A percentile compares a stretch with the other conserved stretches of the same genome.
Conservation (phyloP, 2,888 invertebrate genomes). For the Imbricaverruca yamaguchii region DNA sequence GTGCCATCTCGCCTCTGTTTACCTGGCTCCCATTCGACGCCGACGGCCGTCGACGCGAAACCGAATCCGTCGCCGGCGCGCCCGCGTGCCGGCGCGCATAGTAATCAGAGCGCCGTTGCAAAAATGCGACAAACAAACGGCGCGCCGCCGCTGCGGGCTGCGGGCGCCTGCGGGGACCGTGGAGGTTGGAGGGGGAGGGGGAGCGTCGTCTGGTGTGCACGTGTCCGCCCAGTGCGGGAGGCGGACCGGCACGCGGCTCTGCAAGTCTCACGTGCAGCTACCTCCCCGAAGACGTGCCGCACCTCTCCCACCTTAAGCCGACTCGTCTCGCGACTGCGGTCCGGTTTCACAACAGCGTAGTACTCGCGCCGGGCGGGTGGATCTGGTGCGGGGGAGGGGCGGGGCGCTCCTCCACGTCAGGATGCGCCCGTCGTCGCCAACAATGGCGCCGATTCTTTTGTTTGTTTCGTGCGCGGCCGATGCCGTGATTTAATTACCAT, state of each 20-base stretch:
- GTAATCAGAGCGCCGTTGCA: conserved; percentile 8
- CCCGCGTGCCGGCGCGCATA: not conserved
- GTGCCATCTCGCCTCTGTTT: conserved; percentile 10
- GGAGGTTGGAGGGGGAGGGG: not conserved
- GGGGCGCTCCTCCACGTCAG: not conserved
- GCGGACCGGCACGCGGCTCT: not conserved
- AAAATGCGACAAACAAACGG: conserved; percentile 9
- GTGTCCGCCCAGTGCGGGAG: not conserved
- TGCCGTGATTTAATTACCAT: conserved; percentile 16
- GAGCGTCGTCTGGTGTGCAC: not conserved
- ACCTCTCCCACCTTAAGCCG: not conserved
- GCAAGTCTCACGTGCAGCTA: not conserved
- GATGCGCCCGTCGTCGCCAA: not conserved
- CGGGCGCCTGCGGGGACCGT: not conserved
- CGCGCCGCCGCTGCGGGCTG: not conserved
- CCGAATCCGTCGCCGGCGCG: not conserved
- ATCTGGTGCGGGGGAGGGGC: not conserved
- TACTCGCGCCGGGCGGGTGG: not conserved
- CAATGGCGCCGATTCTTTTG: conserved; percentile 11
- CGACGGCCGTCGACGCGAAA: not conserved
- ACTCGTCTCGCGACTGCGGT: not conserved
- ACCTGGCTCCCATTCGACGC: not conserved
- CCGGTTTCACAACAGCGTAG: conserved; percentile 13
- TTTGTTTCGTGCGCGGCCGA: not conserved
- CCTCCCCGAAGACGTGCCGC: not conserved